Evolutionary conservation across 2,113 vertebrate species (phyloP).

Genomic region (Chlorodrepanis virens): DNA sequence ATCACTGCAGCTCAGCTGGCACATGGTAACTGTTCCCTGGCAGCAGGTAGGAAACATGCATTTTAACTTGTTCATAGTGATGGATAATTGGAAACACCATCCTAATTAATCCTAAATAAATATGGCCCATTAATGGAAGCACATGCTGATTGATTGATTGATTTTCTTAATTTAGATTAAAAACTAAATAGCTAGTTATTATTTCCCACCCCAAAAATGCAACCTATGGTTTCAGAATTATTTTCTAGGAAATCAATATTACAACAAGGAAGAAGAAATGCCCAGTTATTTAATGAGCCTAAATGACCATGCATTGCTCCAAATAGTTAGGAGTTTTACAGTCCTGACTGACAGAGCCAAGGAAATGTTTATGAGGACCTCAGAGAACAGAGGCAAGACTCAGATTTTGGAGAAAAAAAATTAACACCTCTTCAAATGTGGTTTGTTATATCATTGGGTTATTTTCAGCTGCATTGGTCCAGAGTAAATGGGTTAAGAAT

Average conservation of each 20-base stretch:
- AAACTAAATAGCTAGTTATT: neutral
- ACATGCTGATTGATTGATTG: neutral
- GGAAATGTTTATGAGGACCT: neutral
- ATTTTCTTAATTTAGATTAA: neutral
- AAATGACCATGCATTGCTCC: neutral
- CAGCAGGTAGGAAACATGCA: neutral
- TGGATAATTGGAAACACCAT: neutral
- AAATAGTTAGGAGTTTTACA: neutral
- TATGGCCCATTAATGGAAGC: neutral
- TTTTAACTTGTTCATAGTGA: neutral
- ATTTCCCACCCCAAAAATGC: neutral
- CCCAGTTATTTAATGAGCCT: neutral
- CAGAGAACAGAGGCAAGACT: neutral
- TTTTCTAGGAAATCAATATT: neutral
- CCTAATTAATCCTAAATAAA: constrained; percentile 4
- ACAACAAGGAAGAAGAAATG: neutral
- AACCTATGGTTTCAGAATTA: neutral
- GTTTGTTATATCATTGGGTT: neutral
- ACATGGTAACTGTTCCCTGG: neutral
- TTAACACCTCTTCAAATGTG: neutral
- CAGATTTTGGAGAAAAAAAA: neutral
- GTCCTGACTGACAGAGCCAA: neutral
- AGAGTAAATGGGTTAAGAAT: neutral
- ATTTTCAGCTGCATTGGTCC: neutral
- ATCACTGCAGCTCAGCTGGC: neutral